These are phyloP conservation scores for Epicampocera succincta DNA, from an alignment of 2,888 invertebrate genomes.

Conservation along the genomic window DNA sequence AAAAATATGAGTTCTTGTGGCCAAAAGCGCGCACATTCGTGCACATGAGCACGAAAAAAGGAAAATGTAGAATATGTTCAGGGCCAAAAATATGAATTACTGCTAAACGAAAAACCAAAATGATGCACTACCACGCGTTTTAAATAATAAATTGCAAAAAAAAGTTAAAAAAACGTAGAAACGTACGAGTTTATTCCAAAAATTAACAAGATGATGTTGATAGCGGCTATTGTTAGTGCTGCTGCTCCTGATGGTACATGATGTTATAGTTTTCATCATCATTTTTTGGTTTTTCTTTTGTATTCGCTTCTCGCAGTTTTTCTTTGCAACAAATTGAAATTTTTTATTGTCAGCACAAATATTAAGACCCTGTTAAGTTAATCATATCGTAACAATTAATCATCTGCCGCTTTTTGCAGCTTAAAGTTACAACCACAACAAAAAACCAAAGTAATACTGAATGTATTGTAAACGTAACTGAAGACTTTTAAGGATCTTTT, in stretches of 20 bases:
- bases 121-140: constrained; percentile 43
- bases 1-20: constrained; percentile 46
- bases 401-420: constrained; percentile 11
- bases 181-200: constrained; percentile 14
- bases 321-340: constrained; percentile 45
- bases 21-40: constrained; percentile 28
- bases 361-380: constrained; percentile 52
- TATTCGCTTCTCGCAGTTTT: not conserved
- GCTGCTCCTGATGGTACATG: constrained; percentile 37
- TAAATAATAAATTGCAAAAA: constrained; percentile 49
- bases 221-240: constrained; percentile 14
- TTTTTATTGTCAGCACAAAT: constrained; percentile 57
- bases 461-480: constrained; percentile 30
- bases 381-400: constrained; percentile 64
- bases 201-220: constrained; percentile 13
- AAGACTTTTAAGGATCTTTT: constrained; percentile 14
- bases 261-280: constrained; percentile 33
- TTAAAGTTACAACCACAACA: not conserved
- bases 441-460: not conserved
- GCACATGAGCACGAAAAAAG: not conserved
- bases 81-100: constrained; percentile 26
- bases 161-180: not conserved
- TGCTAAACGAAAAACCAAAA: constrained; percentile 8
- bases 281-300: not conserved
- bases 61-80: constrained; percentile 24